Conservation (phyloP, 2,888 invertebrate species). For the Helobdella robusta region DNA sequence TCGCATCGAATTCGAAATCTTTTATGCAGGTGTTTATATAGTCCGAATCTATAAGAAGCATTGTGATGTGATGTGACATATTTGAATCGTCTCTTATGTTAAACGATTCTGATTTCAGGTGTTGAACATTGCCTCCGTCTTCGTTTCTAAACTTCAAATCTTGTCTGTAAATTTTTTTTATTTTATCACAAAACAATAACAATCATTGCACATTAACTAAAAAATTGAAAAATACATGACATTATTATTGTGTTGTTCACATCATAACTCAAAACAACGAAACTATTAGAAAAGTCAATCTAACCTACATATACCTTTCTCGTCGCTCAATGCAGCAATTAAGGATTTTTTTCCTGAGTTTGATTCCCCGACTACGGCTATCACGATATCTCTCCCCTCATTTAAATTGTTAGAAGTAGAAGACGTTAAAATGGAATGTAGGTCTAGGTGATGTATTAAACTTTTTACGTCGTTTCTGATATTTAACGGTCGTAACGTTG, state of each 20-base stretch:
- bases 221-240: too few relatives aligned
- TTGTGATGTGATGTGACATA: constrained; percentile 9
- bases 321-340: constrained; percentile 23
- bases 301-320: constrained; percentile 24
- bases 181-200: not conserved
- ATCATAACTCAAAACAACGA: too few relatives aligned
- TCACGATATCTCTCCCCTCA: constrained; percentile 15
- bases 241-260: too few relatives aligned
- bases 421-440: constrained; percentile 11
- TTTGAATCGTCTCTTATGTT: constrained; percentile 12
- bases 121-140: not conserved
- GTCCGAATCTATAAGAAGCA: constrained; percentile 15
- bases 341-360: constrained; percentile 17
- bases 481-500: not conserved
- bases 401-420: not conserved
- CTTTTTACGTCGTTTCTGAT: not conserved
- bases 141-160: not conserved
- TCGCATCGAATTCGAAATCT: constrained; percentile 15
- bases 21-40: constrained; percentile 19
- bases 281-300: too few relatives aligned
- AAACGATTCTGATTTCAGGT: constrained; percentile 6
- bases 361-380: constrained; percentile 18
- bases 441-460: constrained; percentile 15
- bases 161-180: not conserved
- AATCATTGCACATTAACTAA: too few relatives aligned